phyloP scores from a whole-genome alignment of 92 coral and sea anemone genomes.

The Nematostella vectensis region DNA sequence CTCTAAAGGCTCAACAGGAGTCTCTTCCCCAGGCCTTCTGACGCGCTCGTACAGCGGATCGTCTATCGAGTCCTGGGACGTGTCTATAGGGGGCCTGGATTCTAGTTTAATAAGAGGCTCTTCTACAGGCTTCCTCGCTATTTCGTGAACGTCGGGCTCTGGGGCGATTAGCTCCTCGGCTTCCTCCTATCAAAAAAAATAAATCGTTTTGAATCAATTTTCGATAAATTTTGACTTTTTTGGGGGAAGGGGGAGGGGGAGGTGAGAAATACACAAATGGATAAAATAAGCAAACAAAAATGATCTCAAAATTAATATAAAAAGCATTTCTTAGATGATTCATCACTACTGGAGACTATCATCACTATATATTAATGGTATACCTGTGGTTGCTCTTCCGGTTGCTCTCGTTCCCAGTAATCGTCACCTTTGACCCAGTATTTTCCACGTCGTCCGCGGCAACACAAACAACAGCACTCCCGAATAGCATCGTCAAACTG shows the following conservation, averaged over 20 bases:
- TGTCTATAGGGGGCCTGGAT: constrained; percentile 11
- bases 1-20: constrained; percentile 11
- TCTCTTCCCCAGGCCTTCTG: constrained; percentile 25
- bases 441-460: constrained; percentile 58
- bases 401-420: constrained; percentile 18
- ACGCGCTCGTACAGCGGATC: constrained; percentile 61
- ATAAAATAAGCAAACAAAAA: no score
- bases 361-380: no score
- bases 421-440: constrained; percentile 42
- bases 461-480: constrained; percentile 62
- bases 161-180: constrained; percentile 1
- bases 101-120: constrained; percentile 25
- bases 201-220: no score
- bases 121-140: constrained; percentile 9
- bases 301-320: no score
- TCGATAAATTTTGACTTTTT: no score
- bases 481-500: constrained; percentile 77
- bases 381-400: constrained; percentile 2
- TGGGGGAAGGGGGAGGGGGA: no score
- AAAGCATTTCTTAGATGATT: no score
- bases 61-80: constrained; percentile 18
- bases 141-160: constrained; percentile 10
- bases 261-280: no score
- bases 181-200: constrained; percentile 15
- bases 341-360: no score